These are phyloP conservation scores for Silvanus unidentatus DNA, from an alignment of 2,888 invertebrate genomes.

Conservation along the genomic window DNA sequence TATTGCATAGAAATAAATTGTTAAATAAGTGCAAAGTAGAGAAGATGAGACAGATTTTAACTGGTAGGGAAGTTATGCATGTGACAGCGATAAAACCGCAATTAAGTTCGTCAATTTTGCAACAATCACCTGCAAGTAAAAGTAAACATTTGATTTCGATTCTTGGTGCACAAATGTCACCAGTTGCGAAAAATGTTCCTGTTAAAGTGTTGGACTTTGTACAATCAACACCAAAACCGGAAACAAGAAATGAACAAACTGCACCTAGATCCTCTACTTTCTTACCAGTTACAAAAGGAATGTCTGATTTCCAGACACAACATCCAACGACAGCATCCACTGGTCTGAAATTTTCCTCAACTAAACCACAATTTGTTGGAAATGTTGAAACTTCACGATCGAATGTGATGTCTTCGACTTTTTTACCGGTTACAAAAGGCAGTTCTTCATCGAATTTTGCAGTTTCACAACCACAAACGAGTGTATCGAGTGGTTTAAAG, in stretches of 20 bases:
- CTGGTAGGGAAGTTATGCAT: conserved; percentile 50
- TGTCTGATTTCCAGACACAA: conserved; percentile 14
- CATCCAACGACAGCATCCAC: no score
- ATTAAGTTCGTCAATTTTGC: conserved; percentile 31
- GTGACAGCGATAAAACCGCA: conserved; percentile 51
- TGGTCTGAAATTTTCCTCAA: no score
- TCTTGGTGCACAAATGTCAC: conserved; percentile 23
- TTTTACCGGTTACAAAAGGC: no score
- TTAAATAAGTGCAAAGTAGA: conserved; percentile 50
- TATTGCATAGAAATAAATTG: conserved; percentile 35
- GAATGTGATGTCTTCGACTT: no score
- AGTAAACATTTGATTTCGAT: conserved; percentile 21
- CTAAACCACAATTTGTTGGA: no score
- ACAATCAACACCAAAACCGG: conserved; percentile 29
- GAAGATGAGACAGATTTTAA: conserved; percentile 49
- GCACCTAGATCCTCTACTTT: background rate
- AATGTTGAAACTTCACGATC: no score
- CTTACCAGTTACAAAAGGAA: conserved; percentile 11
- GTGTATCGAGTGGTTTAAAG: no score
- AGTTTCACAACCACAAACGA: no score
- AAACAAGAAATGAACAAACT: background rate
- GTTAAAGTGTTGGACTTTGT: conserved; percentile 26
- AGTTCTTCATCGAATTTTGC: no score
- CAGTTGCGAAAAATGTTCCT: conserved; percentile 17
- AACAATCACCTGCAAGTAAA: conserved; percentile 24